Percentiles rank a stretch among this genome's conserved stretches.
Conservation (phyloP, 2,797 vertebrate genomes). For the Falco biarmicus region DNA sequence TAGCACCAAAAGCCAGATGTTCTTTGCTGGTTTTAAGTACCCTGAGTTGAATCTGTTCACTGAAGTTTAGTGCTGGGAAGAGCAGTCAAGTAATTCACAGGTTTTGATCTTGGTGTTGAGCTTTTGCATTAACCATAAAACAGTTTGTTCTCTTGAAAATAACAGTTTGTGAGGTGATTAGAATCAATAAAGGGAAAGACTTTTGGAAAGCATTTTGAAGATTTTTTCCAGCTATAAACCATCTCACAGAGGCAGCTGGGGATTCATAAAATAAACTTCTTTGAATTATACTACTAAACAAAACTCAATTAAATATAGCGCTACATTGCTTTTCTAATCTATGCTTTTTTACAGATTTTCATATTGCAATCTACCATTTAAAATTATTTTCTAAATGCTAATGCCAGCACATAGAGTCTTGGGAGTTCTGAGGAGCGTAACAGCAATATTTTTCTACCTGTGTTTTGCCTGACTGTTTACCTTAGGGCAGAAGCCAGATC, state of each 20-base stretch:
- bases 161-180: background rate
- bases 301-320: background rate
- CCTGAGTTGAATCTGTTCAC: background rate
- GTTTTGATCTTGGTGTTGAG: background rate
- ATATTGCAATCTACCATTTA: background rate
- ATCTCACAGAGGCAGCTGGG: background rate
- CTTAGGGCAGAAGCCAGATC: background rate
- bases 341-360: background rate
- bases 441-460: background rate
- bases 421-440: background rate
- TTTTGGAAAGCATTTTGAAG: background rate
- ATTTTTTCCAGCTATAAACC: background rate
- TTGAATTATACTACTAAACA: background rate
- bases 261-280: background rate
- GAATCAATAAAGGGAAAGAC: constrained; percentile 55
- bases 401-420: background rate
- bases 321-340: background rate
- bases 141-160: constrained; percentile 53
- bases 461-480: background rate
- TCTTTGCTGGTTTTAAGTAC: constrained; percentile 36
- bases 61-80: constrained; percentile 42
- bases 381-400: background rate
- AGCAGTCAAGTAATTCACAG: constrained; percentile 36
- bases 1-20: constrained; percentile 57
- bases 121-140: constrained; percentile 43